Evolutionary conservation across 1,140 invertebrate species (phyloP).

Genomic region (Hypothenemus hampei): DNA sequence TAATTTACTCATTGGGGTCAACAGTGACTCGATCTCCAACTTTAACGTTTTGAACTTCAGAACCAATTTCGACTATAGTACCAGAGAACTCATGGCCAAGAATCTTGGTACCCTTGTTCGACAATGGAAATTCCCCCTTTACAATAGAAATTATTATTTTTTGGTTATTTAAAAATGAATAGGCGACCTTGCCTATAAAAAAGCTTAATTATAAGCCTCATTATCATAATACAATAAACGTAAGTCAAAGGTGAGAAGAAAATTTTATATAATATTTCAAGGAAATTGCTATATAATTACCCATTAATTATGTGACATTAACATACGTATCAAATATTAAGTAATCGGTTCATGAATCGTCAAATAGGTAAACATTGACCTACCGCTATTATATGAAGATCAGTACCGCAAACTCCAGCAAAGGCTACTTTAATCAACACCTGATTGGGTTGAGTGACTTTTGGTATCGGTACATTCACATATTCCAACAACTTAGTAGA

Average conservation of each 20-base stretch:
- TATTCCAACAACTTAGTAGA: conserved; percentile 48
- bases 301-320: no score
- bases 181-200: no score
- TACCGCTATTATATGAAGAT: conserved; percentile 70
- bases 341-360: no score
- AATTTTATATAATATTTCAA: not conserved
- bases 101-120: conserved; percentile 51
- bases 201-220: no score
- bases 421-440: conserved; percentile 61
- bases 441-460: conserved; percentile 49
- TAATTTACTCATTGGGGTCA: conserved; percentile 58
- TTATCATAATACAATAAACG: no score
- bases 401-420: conserved; percentile 74
- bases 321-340: no score
- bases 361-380: no score
- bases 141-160: no score
- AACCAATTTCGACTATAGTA: conserved; percentile 53
- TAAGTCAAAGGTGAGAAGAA: no score
- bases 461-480: conserved; percentile 49
- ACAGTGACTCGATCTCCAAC: conserved; percentile 60
- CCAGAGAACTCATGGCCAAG: conserved; percentile 71
- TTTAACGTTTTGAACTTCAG: conserved; percentile 53
- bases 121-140: conserved; percentile 60
- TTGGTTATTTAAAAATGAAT: no score
- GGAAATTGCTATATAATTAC: not conserved